Conservation (phyloP, 2,113 vertebrate genomes). For the Oceanites oceanicus region DNA sequence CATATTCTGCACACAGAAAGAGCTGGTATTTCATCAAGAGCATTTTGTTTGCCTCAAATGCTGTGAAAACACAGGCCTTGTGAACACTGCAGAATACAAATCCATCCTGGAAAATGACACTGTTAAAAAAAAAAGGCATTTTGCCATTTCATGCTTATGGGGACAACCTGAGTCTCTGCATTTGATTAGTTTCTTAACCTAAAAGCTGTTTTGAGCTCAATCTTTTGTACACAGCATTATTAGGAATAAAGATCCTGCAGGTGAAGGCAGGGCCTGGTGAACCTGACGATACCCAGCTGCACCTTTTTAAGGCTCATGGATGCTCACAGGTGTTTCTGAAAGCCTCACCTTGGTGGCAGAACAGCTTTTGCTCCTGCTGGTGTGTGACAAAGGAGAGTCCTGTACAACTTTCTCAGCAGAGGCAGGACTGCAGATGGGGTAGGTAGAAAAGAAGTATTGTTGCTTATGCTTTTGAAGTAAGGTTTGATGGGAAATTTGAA, state of each 20-base stretch:
- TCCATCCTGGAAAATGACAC: constrained; percentile 8
- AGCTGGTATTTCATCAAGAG: constrained; percentile 39
- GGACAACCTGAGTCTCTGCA: not conserved
- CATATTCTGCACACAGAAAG: constrained; percentile 58
- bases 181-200: not conserved
- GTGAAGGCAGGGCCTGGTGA: not conserved
- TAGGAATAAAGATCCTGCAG: not conserved
- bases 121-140: constrained; percentile 1
- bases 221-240: not conserved
- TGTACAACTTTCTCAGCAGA: rapidly evolving
- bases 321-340: not conserved
- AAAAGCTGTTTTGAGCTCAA: not conserved
- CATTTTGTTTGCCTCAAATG: constrained; percentile 48
- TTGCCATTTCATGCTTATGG: constrained; percentile 29
- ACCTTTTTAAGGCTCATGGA: not conserved
- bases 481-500: not conserved
- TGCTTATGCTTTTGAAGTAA: not conserved
- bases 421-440: not conserved
- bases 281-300: not conserved
- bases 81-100: constrained; percentile 18
- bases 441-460: not conserved
- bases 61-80: constrained; percentile 57
- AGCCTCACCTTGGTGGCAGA: not conserved
- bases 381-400: rapidly evolving
- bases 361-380: not conserved